Evolutionary conservation across 2,113 vertebrate genomes (phyloP).

Genomic region (Pristiophorus japonicus): DNA sequence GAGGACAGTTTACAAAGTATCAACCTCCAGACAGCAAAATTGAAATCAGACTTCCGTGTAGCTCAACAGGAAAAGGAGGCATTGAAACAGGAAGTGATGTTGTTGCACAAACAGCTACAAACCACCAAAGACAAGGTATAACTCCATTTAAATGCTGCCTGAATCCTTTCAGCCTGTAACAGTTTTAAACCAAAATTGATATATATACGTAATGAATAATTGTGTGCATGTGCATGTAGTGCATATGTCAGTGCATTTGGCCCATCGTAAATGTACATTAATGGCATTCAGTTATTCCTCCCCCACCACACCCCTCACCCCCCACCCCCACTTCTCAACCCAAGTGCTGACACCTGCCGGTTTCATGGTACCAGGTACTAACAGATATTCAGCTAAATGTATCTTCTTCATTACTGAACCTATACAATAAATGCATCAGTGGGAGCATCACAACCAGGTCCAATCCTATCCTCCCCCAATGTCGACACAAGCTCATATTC

Average conservation of each 20-base stretch:
- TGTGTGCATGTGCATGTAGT: not conserved
- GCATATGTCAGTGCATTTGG: too few relatives aligned
- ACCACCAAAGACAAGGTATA: constrained; percentile 66
- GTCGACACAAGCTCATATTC: not conserved
- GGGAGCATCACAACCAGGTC: not conserved
- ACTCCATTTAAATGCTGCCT: not conserved
- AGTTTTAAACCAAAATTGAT: not conserved
- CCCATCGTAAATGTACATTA: too few relatives aligned
- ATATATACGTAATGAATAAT: too few relatives aligned
- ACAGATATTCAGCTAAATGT: not conserved
- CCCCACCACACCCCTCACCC: not conserved
- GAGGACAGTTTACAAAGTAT: constrained; percentile 66
- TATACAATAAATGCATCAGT: not conserved
- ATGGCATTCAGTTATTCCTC: not conserved
- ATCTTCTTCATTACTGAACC: not conserved
- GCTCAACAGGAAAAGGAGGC: constrained; percentile 74
- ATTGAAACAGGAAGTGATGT: constrained; percentile 68
- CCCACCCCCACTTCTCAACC: not conserved
- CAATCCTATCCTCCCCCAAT: not conserved
- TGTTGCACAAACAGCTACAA: constrained; percentile 71
- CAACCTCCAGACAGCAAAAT: constrained; percentile 61
- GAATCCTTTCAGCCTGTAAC: not conserved
- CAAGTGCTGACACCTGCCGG: not conserved
- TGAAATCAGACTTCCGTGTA: constrained; percentile 65
- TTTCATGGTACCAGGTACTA: not conserved